These are phyloP conservation scores for Camelus bactrianus DNA, from an alignment of 2,113 vertebrate genomes.

Conservation along the genomic window DNA sequence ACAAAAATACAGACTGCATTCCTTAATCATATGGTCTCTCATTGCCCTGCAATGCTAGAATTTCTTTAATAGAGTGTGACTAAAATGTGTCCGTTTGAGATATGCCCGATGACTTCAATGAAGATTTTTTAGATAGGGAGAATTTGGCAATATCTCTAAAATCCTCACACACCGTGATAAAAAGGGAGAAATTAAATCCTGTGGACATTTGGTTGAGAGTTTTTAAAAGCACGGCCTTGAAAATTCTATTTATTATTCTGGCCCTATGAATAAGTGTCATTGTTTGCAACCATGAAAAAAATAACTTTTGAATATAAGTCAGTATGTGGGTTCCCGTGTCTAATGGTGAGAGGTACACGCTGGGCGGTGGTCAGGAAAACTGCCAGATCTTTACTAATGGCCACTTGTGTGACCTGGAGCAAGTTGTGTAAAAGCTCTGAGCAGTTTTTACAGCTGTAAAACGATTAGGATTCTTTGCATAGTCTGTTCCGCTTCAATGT, in stretches of 20 bases:
- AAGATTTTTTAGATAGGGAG: background rate
- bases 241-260: background rate
- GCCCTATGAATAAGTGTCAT: background rate
- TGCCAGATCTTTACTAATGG: background rate
- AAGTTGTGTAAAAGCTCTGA: background rate
- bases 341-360: background rate
- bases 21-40: background rate
- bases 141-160: background rate
- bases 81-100: background rate
- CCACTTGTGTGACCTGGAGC: background rate
- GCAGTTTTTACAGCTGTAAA: background rate
- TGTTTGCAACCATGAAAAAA: background rate
- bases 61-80: background rate
- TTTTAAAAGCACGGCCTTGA: background rate
- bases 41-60: background rate
- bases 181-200: background rate
- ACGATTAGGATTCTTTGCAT: background rate
- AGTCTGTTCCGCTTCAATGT: background rate
- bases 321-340: background rate
- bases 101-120: background rate
- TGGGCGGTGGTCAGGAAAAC: background rate
- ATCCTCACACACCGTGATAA: background rate
- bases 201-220: background rate
- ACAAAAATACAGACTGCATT: background rate
- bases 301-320: background rate